Percentiles rank a stretch among this genome's conserved stretches.
Conservation (phyloP, 2,113 vertebrate genomes). For the Cercopithecus mona region DNA sequence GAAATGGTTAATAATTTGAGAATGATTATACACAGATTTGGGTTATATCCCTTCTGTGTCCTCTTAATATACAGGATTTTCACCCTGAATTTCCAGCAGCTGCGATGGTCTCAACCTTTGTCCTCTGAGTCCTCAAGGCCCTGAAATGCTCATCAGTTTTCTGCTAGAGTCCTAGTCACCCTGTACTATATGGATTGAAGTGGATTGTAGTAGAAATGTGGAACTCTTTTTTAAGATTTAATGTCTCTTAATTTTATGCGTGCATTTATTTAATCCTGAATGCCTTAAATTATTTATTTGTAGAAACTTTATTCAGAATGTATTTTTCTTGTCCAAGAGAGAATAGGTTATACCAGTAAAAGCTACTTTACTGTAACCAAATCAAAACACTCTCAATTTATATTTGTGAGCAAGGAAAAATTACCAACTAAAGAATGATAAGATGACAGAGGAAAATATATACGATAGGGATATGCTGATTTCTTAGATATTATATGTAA, state of each 20-base stretch:
- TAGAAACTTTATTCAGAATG: background rate
- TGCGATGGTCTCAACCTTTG: background rate
- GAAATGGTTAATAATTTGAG: background rate
- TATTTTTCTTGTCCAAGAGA: background rate
- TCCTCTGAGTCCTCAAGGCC: background rate
- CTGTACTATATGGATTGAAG: background rate
- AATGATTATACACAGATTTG: background rate
- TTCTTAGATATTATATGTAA: background rate
- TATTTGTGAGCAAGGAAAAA: background rate
- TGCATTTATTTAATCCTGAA: background rate
- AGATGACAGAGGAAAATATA: background rate
- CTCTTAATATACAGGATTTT: background rate
- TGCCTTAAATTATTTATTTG: background rate
- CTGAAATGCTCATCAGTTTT: background rate
- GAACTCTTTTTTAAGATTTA: background rate
- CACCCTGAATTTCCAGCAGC: background rate
- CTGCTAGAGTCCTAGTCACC: background rate
- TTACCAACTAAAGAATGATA: background rate
- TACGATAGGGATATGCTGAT: background rate
- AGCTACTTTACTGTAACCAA: background rate
- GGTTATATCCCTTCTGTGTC: background rate
- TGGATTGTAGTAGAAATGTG: background rate
- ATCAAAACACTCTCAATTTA: background rate
- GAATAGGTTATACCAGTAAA: background rate
- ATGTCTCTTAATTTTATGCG: background rate